Evolutionary conservation across 1,140 invertebrate species (phyloP).

Genomic region (Anadara kagoshimensis): DNA sequence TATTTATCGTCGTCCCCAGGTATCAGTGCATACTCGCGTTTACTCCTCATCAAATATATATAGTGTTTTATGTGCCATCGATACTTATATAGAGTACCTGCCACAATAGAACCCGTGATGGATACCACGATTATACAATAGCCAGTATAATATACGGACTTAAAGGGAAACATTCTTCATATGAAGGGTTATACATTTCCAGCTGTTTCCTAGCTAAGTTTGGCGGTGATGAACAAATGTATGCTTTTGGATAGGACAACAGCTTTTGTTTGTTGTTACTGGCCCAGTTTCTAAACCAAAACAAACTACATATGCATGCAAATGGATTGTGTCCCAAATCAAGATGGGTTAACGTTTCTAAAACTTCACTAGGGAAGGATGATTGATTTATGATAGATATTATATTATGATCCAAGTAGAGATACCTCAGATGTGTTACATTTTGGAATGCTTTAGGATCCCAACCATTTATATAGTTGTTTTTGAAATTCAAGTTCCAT

Average conservation of each 20-base stretch:
- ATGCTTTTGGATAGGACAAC: neutral
- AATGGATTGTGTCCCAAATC: conserved; percentile 5
- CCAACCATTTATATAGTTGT: neutral
- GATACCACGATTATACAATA: neutral
- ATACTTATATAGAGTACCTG: neutral
- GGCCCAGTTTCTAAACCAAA: conserved; percentile 6
- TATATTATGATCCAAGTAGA: neutral
- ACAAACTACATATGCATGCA: conserved; percentile 6
- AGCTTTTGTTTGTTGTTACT: neutral
- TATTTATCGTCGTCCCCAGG: neutral
- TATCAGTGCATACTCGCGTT: neutral
- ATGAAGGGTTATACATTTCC: too few relatives aligned
- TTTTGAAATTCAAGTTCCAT: neutral
- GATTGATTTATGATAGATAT: neutral
- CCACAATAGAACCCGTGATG: neutral
- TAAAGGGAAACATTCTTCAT: too few relatives aligned
- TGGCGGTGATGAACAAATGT: conserved; percentile 1
- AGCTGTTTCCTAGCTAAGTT: neutral
- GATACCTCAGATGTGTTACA: neutral
- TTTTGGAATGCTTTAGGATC: neutral
- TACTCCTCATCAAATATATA: neutral
- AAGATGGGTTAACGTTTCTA: neutral
- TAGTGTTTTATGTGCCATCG: conserved; percentile 3
- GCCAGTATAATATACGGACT: neutral
- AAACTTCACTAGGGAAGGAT: neutral